Evolutionary conservation across 2,113 vertebrate genomes (phyloP).

Genomic region (Patagioenas fasciata): DNA sequence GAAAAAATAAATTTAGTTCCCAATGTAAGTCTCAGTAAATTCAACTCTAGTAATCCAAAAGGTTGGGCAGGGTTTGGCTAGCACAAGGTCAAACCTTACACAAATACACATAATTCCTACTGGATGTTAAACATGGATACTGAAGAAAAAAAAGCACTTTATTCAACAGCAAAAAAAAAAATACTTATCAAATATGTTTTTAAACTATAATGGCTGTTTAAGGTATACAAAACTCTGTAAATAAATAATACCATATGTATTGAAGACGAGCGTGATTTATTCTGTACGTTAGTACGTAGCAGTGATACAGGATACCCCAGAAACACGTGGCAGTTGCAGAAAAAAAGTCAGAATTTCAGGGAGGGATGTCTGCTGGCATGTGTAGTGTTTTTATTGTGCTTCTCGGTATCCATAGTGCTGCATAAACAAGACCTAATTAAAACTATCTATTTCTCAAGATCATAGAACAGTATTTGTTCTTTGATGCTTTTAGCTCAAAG

Average conservation of each 20-base stretch:
- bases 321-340: background rate
- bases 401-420: background rate
- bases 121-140: background rate
- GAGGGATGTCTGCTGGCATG: background rate
- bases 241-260: background rate
- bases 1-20: background rate
- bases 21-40: background rate
- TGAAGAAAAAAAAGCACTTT: background rate
- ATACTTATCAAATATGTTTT: background rate
- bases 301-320: background rate
- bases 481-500: background rate
- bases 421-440: background rate
- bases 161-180: background rate
- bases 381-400: background rate
- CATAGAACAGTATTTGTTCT: background rate
- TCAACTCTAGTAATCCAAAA: background rate
- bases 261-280: background rate
- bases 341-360: background rate
- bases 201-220: background rate
- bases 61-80: background rate
- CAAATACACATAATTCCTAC: background rate
- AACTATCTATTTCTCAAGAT: background rate
- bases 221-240: background rate
- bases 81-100: background rate
- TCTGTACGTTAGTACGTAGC: background rate